These are phyloP conservation scores for Proteles cristata DNA, from an alignment of 2,113 vertebrate species.

Conservation along the genomic window DNA sequence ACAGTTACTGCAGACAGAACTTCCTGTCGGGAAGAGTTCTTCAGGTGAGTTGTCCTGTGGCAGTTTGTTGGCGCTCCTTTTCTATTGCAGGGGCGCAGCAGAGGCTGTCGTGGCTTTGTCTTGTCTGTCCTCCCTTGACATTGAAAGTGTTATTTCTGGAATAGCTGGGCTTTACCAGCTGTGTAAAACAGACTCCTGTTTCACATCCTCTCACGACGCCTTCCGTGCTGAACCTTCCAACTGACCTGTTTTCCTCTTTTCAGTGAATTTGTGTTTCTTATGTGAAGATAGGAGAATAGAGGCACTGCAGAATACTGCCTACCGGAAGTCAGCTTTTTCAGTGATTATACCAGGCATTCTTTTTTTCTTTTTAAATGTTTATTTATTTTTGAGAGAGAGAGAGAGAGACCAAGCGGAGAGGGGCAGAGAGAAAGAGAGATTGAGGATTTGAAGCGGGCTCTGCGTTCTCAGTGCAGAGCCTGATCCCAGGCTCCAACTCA, in stretches of 20 bases:
- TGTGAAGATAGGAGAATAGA: neutral
- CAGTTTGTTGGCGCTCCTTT: neutral
- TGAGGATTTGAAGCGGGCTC: too few relatives aligned
- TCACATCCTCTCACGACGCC: neutral
- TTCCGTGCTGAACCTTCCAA: neutral
- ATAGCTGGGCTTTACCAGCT: neutral
- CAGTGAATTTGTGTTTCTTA: neutral
- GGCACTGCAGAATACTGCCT: neutral
- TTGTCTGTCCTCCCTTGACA: neutral
- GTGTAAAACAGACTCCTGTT: neutral
- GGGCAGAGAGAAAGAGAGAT: too few relatives aligned
- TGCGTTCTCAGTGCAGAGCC: too few relatives aligned
- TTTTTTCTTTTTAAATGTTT: too few relatives aligned
- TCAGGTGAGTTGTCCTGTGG: conserved; percentile 87
- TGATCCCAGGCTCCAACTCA: too few relatives aligned
- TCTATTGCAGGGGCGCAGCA: neutral
- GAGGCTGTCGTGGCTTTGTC: neutral
- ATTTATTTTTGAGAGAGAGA: too few relatives aligned
- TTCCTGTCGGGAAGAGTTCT: conserved; percentile 94
- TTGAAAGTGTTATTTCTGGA: conserved; percentile 27
- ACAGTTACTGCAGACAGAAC: conserved; percentile 94
- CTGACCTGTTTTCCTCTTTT: neutral
- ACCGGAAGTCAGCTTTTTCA: neutral
- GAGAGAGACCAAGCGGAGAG: too few relatives aligned
- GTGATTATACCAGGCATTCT: neutral